Evolutionary conservation across 2,888 invertebrate genomes (phyloP).

Genomic region (Hemaris fuciformis): DNA sequence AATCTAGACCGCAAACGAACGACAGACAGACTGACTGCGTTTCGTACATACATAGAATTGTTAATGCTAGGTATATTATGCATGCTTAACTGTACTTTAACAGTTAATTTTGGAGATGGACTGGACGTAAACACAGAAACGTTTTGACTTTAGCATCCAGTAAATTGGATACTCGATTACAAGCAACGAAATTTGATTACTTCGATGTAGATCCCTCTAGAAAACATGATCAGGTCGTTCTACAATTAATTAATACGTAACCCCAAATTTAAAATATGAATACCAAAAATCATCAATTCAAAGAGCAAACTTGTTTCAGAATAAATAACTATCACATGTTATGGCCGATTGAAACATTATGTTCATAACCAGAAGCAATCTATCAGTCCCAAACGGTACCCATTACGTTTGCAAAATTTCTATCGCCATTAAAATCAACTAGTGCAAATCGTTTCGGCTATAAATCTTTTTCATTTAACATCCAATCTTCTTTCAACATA

Average conservation of each 20-base stretch:
- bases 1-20: constrained; percentile 26
- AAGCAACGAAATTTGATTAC: too few species aligned
- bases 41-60: constrained; percentile 20
- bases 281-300: too few species aligned
- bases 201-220: too few species aligned
- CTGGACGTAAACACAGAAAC: constrained; percentile 14
- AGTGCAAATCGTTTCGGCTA: constrained; percentile 1
- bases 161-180: background rate
- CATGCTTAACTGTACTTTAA: constrained; percentile 41
- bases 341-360: background rate
- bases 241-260: too few species aligned
- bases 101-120: constrained; percentile 36
- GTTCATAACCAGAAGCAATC: constrained; percentile 1
- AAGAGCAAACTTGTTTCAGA: too few species aligned
- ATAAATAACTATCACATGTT: too few species aligned
- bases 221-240: too few species aligned
- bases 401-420: background rate
- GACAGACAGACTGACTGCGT: constrained; percentile 30
- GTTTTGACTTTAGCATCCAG: background rate
- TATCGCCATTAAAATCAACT: background rate
- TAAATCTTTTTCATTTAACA: background rate
- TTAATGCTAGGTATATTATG: constrained; percentile 32
- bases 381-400: constrained; percentile 8
- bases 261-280: too few species aligned
- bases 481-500: background rate